These are phyloP conservation scores for Mayetiola destructor DNA, from an alignment of 2,888 invertebrate species.

Conservation along the genomic window DNA sequence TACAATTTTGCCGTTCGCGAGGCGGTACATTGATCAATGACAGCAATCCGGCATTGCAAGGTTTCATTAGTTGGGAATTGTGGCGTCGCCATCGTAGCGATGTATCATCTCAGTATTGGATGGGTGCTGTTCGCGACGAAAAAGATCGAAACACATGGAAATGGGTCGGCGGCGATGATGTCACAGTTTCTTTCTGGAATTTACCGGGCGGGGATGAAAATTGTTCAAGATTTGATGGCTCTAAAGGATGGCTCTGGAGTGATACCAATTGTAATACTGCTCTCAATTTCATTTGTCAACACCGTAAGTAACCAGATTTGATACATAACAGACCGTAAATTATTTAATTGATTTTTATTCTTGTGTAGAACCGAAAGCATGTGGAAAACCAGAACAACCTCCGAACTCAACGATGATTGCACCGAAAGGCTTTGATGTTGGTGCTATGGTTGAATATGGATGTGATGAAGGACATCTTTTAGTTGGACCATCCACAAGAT, in stretches of 20 bases:
- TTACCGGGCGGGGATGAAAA: conserved; percentile 67
- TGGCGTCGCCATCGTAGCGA: conserved; percentile 85
- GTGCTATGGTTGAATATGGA: conserved; percentile 65
- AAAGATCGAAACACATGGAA: conserved; percentile 68
- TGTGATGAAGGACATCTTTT: conserved; percentile 77
- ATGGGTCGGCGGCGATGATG: conserved; percentile 78
- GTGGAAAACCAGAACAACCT: conserved; percentile 83
- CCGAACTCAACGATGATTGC: conserved; percentile 80
- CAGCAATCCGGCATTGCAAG: conserved; percentile 84
- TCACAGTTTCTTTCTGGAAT: conserved; percentile 86
- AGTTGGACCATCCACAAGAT: conserved; percentile 69
- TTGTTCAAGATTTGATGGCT: conserved; percentile 81
- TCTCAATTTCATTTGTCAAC: conserved; percentile 84
- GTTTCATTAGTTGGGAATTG: conserved; percentile 87
- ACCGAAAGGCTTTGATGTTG: conserved; percentile 60
- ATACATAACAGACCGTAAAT: neutral
- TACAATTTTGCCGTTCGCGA: conserved; percentile 62
- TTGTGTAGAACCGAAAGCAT: conserved; percentile 65
- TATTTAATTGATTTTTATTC: conserved; percentile 15
- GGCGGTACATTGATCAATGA: conserved; percentile 81
- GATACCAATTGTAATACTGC: conserved; percentile 75
- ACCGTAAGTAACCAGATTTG: conserved; percentile 47
- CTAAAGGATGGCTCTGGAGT: conserved; percentile 90
- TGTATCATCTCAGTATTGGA: conserved; percentile 86
- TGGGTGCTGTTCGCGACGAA: conserved; percentile 79